Conservation (phyloP, 2,113 vertebrate genomes). For the Australoheros scitulus region DNA sequence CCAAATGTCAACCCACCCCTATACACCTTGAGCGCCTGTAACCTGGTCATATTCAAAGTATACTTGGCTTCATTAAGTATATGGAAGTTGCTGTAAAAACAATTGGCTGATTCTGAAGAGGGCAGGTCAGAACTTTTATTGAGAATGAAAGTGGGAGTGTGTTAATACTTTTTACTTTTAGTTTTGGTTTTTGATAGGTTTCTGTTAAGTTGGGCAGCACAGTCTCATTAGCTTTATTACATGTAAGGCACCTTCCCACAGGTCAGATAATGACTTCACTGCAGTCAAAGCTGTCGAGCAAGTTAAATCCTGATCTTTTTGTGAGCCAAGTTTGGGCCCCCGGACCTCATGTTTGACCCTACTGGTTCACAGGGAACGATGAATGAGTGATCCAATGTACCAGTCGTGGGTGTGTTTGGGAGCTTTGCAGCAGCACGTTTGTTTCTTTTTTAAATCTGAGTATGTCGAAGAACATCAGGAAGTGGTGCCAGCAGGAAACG, state of each 20-base stretch:
- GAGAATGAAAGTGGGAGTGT: too few relatives aligned
- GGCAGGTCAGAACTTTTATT: too few relatives aligned
- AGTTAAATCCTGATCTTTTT: background rate
- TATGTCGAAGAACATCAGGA: background rate
- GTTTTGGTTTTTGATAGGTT: too few relatives aligned
- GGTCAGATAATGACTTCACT: background rate
- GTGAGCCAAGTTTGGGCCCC: background rate
- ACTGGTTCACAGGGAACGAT: background rate
- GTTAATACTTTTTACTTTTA: too few relatives aligned
- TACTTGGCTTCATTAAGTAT: background rate
- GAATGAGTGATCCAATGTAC: constrained; percentile 46
- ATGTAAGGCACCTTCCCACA: background rate
- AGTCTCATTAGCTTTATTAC: background rate
- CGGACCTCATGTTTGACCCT: background rate
- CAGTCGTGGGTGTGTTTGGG: constrained; percentile 27
- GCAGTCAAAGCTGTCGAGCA: background rate
- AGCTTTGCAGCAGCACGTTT: background rate
- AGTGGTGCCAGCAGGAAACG: constrained; percentile 13
- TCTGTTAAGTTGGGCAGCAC: background rate
- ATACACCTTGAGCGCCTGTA: background rate
- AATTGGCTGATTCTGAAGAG: too few relatives aligned
- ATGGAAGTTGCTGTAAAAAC: too few relatives aligned
- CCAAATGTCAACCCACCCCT: background rate
- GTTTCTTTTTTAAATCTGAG: background rate
- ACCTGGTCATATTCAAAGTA: background rate